Evolutionary conservation across 2,113 vertebrate species (phyloP), one percentile per base, ranked within the genome.

Genomic region (Furnarius figulus): DNA sequence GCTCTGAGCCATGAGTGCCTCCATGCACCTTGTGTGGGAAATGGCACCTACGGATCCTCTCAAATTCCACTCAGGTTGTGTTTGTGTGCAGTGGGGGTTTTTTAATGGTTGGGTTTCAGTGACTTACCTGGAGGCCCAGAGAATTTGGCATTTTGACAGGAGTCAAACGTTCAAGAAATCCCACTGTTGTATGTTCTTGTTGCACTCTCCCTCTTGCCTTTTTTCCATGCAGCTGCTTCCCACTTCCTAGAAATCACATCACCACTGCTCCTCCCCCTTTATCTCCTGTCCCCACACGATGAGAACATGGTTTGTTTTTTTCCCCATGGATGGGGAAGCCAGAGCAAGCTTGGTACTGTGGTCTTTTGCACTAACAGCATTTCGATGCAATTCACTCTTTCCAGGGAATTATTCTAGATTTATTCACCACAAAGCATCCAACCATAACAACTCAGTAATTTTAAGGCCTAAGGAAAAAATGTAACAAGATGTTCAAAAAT

Each of bases 391-490:
- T 97, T 97, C 90, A 84, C 67, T 95, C 96, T 97, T 98, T 97
- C 96, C 94, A 98, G 94, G 96, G 97, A 98, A 97, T 97, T 95
- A 85, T 85, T 97, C 74, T 88, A 88, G 90, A 96, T 98, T 97
- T 96, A 94, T 95, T 98, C 93, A 97, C 96, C 97, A 93, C 94
- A 92, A 94, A 97, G 92, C 94, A 97, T 93, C 90, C 96, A 96
- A 96, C 90, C 95, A 97, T 92, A 98, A 92, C 89, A 95, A 95
- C 74, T 96, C 87, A 59, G 85, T 96, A 97, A 97, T 97, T 97
- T 97, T 96, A 96, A 97, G 85, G 82, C 93, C 89, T 96, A 72
- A 87, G 90, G 96, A 95, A 97, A 97, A 76, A 97, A 77, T 83
- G 93, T 87, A 97, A 96, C 95, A 93, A 98, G 95, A 97, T 96